A percentile compares a stretch with the other conserved stretches of the same genome.
Evolutionary conservation across 2,797 vertebrate species (phyloP).

Genomic region (Borostomias antarcticus): DNA sequence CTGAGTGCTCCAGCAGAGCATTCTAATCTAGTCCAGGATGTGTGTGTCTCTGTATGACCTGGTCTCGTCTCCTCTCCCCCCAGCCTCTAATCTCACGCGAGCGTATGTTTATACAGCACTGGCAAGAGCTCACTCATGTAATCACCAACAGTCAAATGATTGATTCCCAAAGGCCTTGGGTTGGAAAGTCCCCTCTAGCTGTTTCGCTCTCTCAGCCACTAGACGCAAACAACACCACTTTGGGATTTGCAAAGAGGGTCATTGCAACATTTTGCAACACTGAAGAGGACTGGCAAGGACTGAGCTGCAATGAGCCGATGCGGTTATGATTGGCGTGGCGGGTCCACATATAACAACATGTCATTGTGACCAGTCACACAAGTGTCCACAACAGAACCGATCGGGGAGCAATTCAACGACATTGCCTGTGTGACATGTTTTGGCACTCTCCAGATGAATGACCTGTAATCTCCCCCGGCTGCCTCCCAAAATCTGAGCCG

Average conservation of each 20-base stretch:
- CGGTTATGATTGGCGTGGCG: neutral
- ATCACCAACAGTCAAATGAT: conserved; percentile 4
- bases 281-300: too few species aligned
- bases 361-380: conserved; percentile 18
- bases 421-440: conserved; percentile 35
- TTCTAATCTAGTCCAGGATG: conserved; percentile 5
- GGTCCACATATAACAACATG: neutral
- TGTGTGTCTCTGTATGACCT: neutral
- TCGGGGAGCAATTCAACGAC: conserved; percentile 34
- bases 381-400: conserved; percentile 5
- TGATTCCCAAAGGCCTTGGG: neutral
- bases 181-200: neutral
- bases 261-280: too few species aligned
- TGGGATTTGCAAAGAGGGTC: too few species aligned
- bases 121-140: neutral
- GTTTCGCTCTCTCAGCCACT: neutral
- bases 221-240: too few species aligned
- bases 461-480: conserved; percentile 30
- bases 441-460: conserved; percentile 25
- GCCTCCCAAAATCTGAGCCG: conserved; percentile 25
- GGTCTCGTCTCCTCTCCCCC: neutral
- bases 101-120: conserved; percentile 5
- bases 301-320: neutral
- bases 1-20: neutral
- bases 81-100: neutral